These are phyloP conservation scores for Diaperis boleti DNA, from an alignment of 2,888 invertebrate species.

Conservation along the genomic window DNA sequence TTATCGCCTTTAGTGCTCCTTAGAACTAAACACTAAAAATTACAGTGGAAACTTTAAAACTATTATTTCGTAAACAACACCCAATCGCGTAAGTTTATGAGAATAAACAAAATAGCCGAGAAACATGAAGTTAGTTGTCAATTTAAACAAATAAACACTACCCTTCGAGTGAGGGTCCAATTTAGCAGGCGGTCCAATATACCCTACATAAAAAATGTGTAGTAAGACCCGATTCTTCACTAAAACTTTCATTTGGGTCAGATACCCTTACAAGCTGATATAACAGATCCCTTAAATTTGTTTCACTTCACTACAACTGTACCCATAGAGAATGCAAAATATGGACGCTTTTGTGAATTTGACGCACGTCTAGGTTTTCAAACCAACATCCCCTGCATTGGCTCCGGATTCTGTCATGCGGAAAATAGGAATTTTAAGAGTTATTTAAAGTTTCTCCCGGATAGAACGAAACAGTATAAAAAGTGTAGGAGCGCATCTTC, in stretches of 20 bases:
- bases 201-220: too few species aligned
- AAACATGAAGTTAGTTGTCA: too few species aligned
- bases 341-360: conserved; percentile 13
- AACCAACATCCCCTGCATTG: conserved; percentile 17
- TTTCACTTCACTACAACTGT: conserved; percentile 18
- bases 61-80: too few species aligned
- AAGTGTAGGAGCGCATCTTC: conserved; percentile 5
- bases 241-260: neutral
- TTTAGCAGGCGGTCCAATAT: too few species aligned
- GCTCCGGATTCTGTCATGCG: conserved; percentile 18
- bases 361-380: conserved; percentile 22
- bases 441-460: conserved; percentile 22
- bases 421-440: conserved; percentile 29
- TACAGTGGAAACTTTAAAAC: too few species aligned
- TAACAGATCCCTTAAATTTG: conserved; percentile 15
- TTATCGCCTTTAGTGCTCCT: too few species aligned
- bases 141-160: too few species aligned
- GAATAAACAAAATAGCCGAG: too few species aligned
- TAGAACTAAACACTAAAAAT: too few species aligned
- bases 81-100: too few species aligned
- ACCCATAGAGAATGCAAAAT: conserved; percentile 16
- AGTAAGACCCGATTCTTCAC: neutral
- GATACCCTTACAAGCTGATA: neutral
- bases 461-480: conserved; percentile 10
- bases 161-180: too few species aligned